Evolutionary conservation across 1,140 invertebrate genomes (phyloP).

Genomic region (Drosophila setifemur): DNA sequence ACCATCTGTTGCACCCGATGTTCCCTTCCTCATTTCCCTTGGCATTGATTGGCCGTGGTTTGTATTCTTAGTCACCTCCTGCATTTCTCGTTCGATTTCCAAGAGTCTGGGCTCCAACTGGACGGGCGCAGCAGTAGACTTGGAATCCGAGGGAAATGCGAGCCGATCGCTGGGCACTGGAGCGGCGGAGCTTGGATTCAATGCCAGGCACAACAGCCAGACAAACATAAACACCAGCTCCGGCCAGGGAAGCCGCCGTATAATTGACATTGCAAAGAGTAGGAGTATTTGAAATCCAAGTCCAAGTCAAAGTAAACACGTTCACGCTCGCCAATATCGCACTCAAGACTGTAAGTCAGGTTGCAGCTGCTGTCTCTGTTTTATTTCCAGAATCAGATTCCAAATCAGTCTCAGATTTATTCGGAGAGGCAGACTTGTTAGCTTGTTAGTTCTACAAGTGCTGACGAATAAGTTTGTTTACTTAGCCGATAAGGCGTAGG

Average conservation of each 20-base stretch:
- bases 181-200: neutral
- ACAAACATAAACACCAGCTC: slow-evolving; percentile 2
- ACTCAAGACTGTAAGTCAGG: slow-evolving; percentile 35
- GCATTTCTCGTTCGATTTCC: neutral
- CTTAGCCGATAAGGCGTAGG: too few relatives aligned
- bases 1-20: neutral
- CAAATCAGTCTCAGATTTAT: neutral
- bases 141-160: slow-evolving; percentile 8
- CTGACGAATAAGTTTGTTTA: slow-evolving; percentile 8
- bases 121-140: neutral
- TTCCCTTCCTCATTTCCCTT: neutral
- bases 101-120: neutral
- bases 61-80: neutral
- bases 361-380: too few relatives aligned
- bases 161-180: slow-evolving; percentile 8
- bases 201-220: slow-evolving; percentile 14
- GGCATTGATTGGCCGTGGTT: neutral
- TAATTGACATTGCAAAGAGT: slow-evolving; percentile 31
- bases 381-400: slow-evolving; percentile 2
- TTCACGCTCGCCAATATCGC: slow-evolving; percentile 29
- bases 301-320: slow-evolving; percentile 35
- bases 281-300: slow-evolving; percentile 15
- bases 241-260: slow-evolving; percentile 6
- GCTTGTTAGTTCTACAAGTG: slow-evolving; percentile 30
- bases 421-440: too few relatives aligned